Conservation (phyloP, 2,797 vertebrate genomes). For the Emydoidea blandingii region DNA sequence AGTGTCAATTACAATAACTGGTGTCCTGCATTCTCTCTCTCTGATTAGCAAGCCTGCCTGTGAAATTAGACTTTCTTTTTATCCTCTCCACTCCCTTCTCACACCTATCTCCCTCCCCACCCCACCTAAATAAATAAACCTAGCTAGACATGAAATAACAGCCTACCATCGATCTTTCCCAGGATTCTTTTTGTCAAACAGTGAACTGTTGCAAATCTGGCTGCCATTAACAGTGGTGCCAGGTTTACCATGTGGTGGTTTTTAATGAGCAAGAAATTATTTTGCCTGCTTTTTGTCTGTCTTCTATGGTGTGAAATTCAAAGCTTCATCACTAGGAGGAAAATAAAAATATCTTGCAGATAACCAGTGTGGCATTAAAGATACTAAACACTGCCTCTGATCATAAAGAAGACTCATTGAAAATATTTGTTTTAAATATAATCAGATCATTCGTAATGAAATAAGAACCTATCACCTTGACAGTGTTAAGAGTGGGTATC, state of each 20-base stretch:
- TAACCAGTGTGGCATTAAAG: background rate
- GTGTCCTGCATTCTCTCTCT: background rate
- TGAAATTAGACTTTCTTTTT: background rate
- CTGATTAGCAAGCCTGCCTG: background rate
- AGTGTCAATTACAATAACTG: background rate
- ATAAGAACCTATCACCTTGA: background rate
- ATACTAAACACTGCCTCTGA: fast-evolving
- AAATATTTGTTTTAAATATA: background rate
- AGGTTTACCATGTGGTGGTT: background rate
- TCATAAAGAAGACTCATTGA: fast-evolving
- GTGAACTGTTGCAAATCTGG: background rate
- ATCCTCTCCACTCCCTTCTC: background rate
- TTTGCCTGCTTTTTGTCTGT: too few species aligned
- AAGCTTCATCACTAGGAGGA: background rate
- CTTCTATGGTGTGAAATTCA: background rate
- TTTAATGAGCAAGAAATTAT: background rate
- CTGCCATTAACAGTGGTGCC: background rate
- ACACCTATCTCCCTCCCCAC: background rate
- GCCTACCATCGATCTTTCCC: background rate
- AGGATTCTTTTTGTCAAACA: conserved; percentile 1
- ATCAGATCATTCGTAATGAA: background rate
- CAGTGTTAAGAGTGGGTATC: background rate
- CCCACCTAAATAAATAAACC: background rate
- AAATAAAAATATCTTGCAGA: background rate
- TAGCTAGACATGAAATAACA: background rate